Evolutionary conservation across 2,888 invertebrate species (phyloP).

Genomic region (Tethea ocularis): DNA sequence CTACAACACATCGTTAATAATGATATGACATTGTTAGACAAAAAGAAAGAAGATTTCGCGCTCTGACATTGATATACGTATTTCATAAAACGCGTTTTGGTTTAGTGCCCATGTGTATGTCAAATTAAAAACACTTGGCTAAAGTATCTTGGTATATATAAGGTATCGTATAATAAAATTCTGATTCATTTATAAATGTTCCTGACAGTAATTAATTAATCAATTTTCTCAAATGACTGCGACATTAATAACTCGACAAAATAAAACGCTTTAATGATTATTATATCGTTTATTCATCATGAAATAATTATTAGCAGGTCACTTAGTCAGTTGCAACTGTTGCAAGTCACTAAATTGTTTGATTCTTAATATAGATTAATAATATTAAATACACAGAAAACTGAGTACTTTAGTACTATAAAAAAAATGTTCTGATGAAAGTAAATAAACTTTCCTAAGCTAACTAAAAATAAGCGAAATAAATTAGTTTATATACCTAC

Average conservation of each 20-base stretch:
- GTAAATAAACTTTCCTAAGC: too few relatives aligned
- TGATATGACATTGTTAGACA: too few relatives aligned
- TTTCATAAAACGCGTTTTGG: too few relatives aligned
- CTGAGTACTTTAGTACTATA: background rate
- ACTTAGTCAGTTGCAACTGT: background rate
- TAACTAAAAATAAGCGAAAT: too few relatives aligned
- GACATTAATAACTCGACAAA: background rate
- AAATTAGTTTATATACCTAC: too few relatives aligned
- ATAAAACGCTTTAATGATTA: slow-evolving; percentile 9
- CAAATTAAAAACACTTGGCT: background rate
- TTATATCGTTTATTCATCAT: slow-evolving; percentile 8
- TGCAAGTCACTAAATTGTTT: background rate
- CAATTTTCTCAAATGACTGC: background rate
- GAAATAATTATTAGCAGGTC: background rate
- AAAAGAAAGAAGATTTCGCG: too few relatives aligned
- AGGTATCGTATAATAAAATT: too few relatives aligned
- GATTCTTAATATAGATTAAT: background rate
- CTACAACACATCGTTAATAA: too few relatives aligned
- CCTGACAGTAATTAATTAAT: background rate
- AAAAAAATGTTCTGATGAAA: too few relatives aligned
- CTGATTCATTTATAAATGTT: background rate
- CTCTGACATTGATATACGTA: too few relatives aligned
- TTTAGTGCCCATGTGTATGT: too few relatives aligned
- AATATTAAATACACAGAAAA: background rate
- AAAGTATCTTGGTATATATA: background rate